phyloP scores from a whole-genome alignment of 37 sponge, comb jelly and placozoan species.

The Corticium candelabrum region DNA sequence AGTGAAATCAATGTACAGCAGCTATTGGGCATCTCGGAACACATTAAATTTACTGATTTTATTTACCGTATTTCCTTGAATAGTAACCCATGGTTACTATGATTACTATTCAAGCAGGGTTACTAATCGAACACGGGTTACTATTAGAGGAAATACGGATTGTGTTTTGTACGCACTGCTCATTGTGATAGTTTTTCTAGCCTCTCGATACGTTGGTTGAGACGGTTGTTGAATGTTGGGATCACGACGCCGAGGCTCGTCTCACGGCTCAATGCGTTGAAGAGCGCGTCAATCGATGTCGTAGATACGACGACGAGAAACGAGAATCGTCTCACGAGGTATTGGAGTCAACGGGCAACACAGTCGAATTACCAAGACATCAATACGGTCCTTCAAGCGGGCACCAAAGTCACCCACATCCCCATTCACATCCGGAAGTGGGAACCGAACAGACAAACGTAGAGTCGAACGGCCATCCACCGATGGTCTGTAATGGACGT shows the following conservation, averaged over 20 bases:
- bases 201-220: conserved; percentile 11
- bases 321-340: background rate
- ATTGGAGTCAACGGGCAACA: background rate
- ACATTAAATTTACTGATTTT: no score
- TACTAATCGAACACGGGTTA: no score
- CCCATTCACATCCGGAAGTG: background rate
- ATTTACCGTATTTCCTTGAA: no score
- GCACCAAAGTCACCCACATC: background rate
- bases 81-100: no score
- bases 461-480: background rate
- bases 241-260: conserved; percentile 39
- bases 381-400: background rate
- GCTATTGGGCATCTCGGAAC: background rate
- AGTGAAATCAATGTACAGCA: no score
- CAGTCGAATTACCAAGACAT: background rate
- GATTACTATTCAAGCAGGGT: no score
- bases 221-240: conserved; percentile 49
- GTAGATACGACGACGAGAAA: no score
- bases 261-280: conserved; percentile 29
- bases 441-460: background rate
- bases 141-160: background rate
- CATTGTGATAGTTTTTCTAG: conserved; percentile 11
- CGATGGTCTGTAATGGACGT: background rate
- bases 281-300: conserved; percentile 11
- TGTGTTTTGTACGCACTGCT: background rate